Percentiles rank a stretch among this genome's conserved stretches.
Evolutionary conservation across 2,797 vertebrate species (phyloP).

Genomic region (Cirrhinus molitorella): DNA sequence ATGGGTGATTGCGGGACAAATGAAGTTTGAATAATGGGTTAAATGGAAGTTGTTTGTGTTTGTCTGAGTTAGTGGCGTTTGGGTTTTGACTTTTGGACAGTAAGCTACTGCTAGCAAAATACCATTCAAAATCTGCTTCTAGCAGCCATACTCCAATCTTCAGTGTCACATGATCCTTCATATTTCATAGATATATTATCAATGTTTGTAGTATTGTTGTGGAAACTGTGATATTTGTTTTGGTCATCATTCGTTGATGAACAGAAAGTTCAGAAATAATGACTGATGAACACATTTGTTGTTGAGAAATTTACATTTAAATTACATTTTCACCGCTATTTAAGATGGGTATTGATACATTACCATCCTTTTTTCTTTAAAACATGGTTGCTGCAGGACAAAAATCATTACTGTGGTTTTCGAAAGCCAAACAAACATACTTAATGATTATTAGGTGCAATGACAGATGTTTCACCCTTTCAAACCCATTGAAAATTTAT

Average conservation of each 20-base stretch:
- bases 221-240: background rate
- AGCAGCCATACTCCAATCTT: background rate
- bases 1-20: slow-evolving; percentile 7
- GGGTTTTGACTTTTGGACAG: background rate
- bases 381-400: background rate
- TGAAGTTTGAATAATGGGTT: background rate
- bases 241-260: background rate
- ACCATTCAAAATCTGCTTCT: background rate
- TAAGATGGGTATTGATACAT: too few relatives aligned
- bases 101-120: background rate
- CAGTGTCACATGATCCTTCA: background rate
- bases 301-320: too few relatives aligned
- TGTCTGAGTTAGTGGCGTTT: background rate
- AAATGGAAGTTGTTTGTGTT: background rate
- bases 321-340: too few relatives aligned
- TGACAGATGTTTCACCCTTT: slow-evolving; percentile 5
- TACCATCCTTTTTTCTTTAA: too few relatives aligned
- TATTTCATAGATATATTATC: background rate
- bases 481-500: background rate
- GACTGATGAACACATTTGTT: too few relatives aligned
- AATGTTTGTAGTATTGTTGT: too few relatives aligned
- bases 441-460: background rate
- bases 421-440: background rate
- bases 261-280: background rate
- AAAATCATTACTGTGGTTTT: background rate